phyloP scores from a whole-genome alignment of 2,113 vertebrate species.

The Aegithalos caudatus region DNA sequence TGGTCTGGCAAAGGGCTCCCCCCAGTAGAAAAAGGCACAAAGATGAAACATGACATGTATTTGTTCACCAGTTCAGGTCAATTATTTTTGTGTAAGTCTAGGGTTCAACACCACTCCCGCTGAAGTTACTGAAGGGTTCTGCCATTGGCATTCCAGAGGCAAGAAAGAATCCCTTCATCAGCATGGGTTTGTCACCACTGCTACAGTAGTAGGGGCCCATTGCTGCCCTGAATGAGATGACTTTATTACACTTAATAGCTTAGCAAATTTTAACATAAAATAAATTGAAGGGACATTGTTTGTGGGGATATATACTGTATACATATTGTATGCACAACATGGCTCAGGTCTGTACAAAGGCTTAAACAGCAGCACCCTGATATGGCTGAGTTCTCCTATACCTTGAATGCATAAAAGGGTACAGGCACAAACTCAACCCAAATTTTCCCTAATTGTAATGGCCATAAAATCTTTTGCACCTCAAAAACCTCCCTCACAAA shows the following conservation, averaged over 20 bases:
- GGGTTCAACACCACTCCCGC: background rate
- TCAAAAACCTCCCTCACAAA: background rate
- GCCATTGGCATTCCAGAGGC: accelerated
- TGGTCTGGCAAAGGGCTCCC: background rate
- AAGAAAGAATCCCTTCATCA: background rate
- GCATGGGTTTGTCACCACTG: background rate
- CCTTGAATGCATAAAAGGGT: background rate
- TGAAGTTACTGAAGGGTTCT: background rate
- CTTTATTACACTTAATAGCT: background rate
- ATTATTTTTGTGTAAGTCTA: background rate
- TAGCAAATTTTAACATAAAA: background rate
- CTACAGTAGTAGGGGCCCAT: background rate
- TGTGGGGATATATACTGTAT: background rate
- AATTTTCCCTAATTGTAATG: background rate
- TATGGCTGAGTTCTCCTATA: background rate
- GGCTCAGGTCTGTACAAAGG: accelerated
- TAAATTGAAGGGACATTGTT: background rate
- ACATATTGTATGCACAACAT: background rate
- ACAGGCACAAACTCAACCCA: background rate
- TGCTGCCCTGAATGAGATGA: background rate
- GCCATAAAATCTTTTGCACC: background rate
- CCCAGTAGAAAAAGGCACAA: background rate
- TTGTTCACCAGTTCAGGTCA: background rate
- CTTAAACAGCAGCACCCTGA: background rate
- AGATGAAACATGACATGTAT: background rate